Base-by-base conservation (phyloP, 92 coral and sea anemone species). In the Heliopora coerulea region DNA sequence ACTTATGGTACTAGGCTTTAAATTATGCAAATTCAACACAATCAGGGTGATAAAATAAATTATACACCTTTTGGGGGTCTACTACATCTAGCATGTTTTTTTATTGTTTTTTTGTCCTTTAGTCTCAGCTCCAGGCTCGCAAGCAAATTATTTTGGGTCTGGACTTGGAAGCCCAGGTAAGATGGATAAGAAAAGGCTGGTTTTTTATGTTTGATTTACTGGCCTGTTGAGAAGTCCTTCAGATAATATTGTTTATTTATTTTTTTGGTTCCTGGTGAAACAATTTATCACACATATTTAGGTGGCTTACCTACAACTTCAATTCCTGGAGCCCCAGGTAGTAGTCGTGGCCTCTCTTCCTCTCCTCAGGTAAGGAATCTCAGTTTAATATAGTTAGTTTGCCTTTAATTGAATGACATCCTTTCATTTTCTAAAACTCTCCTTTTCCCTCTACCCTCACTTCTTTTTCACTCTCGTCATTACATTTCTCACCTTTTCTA, bases 111-210 rank as follows among this genome's bases (percentile, higher is more conserved):
- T 46, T n/a, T 1, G 21, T 63, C 67, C 78, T 25, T 72, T 89
- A 88, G 89, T 84, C 28, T 84, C 96, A 44, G 87, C 91, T 31
- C 87, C 89, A 26, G 91, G 83, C 19, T 83, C 78, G 19, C 89
- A 84, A 49, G 79, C 91, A 5, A 87, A 87, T 49, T 89, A 84
- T 62, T 87, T 87, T 84, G 89, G 89, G 9, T 87, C 96, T 13
- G 91, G 87, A 2, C 89, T 87, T 48, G 89, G 83, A 42, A 80
- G 86, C 54, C 72, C 91, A 80, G 96, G 96, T 89, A 49, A 2
- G 61, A 11, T 56, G 52, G 2, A 15, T 46, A n/a, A 37, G 10
- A 37, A 10, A 37, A 10, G 10, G n/a, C n/a, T n/a, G n/a, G n/a
- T n/a, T n/a, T n/a, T n/a, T n/a, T n/a, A n/a, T n/a, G n/a, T n/a